phyloP scores from a whole-genome alignment of 2,797 vertebrate genomes.

The Bucorvus abyssinicus region DNA sequence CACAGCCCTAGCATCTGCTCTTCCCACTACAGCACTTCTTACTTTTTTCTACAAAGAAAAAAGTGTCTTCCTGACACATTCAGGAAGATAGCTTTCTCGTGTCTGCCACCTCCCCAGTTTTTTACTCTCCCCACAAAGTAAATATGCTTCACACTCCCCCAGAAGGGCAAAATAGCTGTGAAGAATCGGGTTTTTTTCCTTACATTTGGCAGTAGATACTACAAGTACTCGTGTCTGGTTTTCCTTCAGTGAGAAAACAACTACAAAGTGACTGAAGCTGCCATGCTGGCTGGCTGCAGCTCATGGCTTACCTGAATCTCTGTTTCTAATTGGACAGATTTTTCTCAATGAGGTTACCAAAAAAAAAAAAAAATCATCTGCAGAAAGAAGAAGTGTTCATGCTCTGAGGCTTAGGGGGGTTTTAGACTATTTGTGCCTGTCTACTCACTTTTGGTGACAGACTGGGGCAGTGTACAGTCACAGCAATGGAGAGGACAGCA shows the following conservation, averaged over 20 bases:
- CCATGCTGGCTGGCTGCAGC: background rate
- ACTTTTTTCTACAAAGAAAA: background rate
- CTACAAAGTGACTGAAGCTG: background rate
- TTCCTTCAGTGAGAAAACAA: background rate
- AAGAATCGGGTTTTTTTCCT: background rate
- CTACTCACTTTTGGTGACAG: background rate
- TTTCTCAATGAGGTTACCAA: background rate
- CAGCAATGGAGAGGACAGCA: rapidly evolving
- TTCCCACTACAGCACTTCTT: background rate
- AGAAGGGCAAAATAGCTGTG: slow-evolving; percentile 37
- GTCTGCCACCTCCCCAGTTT: slow-evolving; percentile 38
- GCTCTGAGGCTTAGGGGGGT: background rate
- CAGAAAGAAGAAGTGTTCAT: background rate
- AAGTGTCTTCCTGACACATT: background rate
- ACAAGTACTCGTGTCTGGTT: rapidly evolving
- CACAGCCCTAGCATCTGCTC: background rate
- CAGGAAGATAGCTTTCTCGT: background rate
- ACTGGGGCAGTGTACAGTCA: rapidly evolving
- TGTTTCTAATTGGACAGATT: background rate
- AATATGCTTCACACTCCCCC: background rate
- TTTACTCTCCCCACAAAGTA: slow-evolving; percentile 8
- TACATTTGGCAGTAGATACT: background rate
- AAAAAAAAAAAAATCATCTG: background rate
- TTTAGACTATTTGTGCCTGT: background rate
- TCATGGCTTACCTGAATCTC: background rate